Conservation (phyloP, 2,797 vertebrate genomes). For the Okamejei kenojei region DNA sequence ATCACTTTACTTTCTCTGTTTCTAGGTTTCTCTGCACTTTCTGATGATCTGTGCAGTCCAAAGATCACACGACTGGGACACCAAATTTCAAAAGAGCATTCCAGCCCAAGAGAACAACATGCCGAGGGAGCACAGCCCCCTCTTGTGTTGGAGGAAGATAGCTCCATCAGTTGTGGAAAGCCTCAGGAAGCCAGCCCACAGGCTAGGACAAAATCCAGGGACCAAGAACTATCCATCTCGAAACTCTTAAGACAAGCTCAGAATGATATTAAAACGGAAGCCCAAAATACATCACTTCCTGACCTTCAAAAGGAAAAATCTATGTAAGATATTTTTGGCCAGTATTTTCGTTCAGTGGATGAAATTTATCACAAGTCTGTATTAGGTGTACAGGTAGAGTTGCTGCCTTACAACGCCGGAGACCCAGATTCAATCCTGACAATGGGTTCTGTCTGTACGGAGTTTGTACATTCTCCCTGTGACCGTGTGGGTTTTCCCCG, state of each 20-base stretch:
- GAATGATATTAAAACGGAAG: conserved; percentile 56
- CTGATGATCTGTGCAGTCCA: conserved; percentile 74
- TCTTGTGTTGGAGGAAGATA: conserved; percentile 79
- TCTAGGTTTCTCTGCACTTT: conserved; percentile 80
- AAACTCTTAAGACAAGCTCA: conserved; percentile 65
- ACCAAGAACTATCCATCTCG: conserved; percentile 53
- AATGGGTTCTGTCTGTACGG: too few species aligned
- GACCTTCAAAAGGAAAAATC: not conserved
- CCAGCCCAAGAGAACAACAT: conserved; percentile 17
- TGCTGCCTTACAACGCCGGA: too few species aligned
- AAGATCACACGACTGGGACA: conserved; percentile 56
- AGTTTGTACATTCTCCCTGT: too few species aligned
- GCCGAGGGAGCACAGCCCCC: conserved; percentile 63
- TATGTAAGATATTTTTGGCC: not conserved
- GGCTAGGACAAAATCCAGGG: conserved; percentile 69
- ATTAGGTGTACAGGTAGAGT: not conserved
- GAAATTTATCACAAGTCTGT: not conserved
- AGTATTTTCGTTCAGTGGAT: not conserved
- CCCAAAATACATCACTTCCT: not conserved
- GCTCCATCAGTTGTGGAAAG: conserved; percentile 74
- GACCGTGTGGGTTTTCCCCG: too few species aligned
- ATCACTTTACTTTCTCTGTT: not conserved
- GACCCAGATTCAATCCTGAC: too few species aligned
- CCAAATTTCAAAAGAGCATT: conserved; percentile 45
- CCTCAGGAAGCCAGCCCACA: conserved; percentile 66